phyloP scores from a whole-genome alignment of 2,888 invertebrate species.

The Ormyrus labotus region DNA sequence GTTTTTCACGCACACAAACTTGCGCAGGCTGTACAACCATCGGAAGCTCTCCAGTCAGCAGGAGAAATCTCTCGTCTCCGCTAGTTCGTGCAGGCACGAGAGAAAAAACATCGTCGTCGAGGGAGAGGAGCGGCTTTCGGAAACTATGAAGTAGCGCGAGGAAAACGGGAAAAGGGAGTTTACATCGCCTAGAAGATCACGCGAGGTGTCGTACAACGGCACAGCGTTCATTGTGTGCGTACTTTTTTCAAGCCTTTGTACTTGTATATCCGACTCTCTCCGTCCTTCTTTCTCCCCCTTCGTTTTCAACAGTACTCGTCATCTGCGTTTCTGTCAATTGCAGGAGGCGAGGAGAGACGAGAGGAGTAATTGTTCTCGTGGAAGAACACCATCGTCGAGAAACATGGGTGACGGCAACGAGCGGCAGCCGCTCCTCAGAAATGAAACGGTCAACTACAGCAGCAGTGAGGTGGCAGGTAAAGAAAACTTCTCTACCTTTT shows the following conservation, averaged over 20 bases:
- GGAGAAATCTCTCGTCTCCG: neutral
- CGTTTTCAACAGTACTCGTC: constrained; percentile 7
- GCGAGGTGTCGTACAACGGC: constrained; percentile 29
- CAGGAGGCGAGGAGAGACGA: neutral
- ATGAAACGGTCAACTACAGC: constrained; percentile 70
- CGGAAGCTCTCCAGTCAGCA: too few relatives aligned
- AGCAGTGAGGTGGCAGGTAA: constrained; percentile 57
- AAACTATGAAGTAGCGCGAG: neutral
- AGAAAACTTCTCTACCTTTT: neutral
- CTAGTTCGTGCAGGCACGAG: neutral
- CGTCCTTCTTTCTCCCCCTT: constrained; percentile 2
- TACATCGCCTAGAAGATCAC: constrained; percentile 29
- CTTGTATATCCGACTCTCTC: constrained; percentile 1
- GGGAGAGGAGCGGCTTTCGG: neutral
- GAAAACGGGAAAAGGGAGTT: neutral
- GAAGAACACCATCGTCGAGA: neutral
- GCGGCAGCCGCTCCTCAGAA: constrained; percentile 79
- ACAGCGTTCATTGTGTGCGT: too few relatives aligned
- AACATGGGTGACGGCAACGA: constrained; percentile 82
- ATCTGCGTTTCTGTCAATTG: constrained; percentile 29
- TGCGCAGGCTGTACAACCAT: neutral
- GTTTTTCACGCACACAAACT: neutral
- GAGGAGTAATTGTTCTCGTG: constrained; percentile 14
- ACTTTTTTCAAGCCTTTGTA: neutral
- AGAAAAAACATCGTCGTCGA: neutral